These are phyloP conservation scores for Alces alces DNA, from an alignment of 2,113 vertebrate species.

Conservation along the genomic window DNA sequence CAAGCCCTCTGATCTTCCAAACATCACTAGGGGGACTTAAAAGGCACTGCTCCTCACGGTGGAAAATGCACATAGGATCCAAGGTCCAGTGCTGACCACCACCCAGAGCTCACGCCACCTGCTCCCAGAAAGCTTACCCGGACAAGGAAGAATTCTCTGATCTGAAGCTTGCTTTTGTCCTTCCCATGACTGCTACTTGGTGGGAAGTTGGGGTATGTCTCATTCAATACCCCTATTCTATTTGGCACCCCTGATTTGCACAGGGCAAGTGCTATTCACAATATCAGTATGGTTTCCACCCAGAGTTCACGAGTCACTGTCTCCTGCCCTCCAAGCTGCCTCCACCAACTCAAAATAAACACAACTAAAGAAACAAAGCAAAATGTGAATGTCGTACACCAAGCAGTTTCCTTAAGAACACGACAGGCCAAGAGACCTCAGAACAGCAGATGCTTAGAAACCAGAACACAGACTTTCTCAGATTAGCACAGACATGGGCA, in stretches of 20 bases:
- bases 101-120: background rate
- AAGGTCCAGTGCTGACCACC: background rate
- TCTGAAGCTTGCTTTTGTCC: background rate
- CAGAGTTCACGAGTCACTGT: background rate
- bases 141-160: background rate
- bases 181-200: background rate
- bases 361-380: background rate
- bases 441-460: background rate
- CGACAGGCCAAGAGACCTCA: background rate
- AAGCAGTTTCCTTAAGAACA: background rate
- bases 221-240: background rate
- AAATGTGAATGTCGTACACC: background rate
- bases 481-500: background rate
- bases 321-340: background rate
- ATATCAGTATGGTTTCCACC: background rate
- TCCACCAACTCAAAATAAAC: background rate
- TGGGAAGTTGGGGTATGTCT: background rate
- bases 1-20: slow-evolving; percentile 27
- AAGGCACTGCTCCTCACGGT: slow-evolving; percentile 32
- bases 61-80: background rate
- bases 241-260: background rate
- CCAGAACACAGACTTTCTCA: background rate
- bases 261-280: background rate
- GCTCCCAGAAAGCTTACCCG: rapidly evolving
- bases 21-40: slow-evolving; percentile 17